Percentiles rank a stretch among this genome's conserved stretches.
Evolutionary conservation across 2,797 vertebrate species (phyloP).

Genomic region (Rhodeus uyekii): DNA sequence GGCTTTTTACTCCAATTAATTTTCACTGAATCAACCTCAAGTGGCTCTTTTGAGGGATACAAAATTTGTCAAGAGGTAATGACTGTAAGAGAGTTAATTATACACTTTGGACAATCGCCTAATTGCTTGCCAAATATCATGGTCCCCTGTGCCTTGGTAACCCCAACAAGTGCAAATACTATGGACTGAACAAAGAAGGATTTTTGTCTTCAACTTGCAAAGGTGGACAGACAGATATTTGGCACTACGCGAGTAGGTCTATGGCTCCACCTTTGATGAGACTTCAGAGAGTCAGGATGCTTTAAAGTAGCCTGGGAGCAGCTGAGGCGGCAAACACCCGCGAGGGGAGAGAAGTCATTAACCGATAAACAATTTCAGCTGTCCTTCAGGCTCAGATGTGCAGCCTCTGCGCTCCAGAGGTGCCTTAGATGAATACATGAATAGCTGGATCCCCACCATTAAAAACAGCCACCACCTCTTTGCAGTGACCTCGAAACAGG

Average conservation of each 20-base stretch:
- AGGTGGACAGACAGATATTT: conserved; percentile 50
- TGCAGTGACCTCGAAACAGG: conserved; percentile 51
- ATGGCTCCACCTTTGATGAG: conserved; percentile 50
- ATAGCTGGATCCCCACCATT: conserved; percentile 51
- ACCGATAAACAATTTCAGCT: conserved; percentile 73
- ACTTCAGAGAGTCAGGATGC: conserved; percentile 76
- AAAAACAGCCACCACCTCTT: conserved; percentile 45
- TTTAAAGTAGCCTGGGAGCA: conserved; percentile 74
- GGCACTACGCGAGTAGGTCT: conserved; percentile 21
- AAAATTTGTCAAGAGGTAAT: conserved; percentile 35
- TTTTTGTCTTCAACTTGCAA: conserved; percentile 41
- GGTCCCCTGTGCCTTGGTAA: neutral
- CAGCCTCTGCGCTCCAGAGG: conserved; percentile 53
- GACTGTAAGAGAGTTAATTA: conserved; percentile 25
- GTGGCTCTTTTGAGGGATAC: conserved; percentile 29
- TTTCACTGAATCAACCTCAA: conserved; percentile 42
- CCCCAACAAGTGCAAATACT: conserved; percentile 33
- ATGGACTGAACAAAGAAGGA: conserved; percentile 11
- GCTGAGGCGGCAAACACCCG: conserved; percentile 75
- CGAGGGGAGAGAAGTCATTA: conserved; percentile 65
- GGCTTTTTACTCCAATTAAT: conserved; percentile 31
- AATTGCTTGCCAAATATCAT: conserved; percentile 26
- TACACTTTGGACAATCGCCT: conserved; percentile 32
- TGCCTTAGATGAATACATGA: conserved; percentile 57
- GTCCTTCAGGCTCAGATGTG: conserved; percentile 78